Evolutionary conservation across 2,888 invertebrate species (phyloP).

Genomic region (Agriopis marginaria): DNA sequence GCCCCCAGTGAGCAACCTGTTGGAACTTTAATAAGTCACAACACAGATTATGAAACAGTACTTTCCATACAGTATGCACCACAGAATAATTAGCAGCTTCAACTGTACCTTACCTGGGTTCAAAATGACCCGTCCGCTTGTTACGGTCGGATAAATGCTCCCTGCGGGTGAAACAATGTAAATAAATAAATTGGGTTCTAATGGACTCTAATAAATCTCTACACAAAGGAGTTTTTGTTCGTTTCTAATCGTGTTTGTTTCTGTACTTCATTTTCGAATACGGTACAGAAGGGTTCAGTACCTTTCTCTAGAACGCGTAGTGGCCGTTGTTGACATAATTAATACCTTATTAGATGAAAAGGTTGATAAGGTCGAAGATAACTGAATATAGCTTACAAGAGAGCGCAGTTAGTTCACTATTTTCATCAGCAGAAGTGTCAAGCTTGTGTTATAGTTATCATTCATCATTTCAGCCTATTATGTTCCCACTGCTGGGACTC

Average conservation of each 20-base stretch:
- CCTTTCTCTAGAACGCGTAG: background rate
- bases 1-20: constrained; percentile 55
- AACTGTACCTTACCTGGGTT: constrained; percentile 2
- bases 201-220: constrained; percentile 35
- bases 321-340: background rate
- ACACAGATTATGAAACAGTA: constrained; percentile 26
- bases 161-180: constrained; percentile 27
- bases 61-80: background rate
- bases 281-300: background rate
- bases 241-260: constrained; percentile 14
- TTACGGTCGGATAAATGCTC: constrained; percentile 38
- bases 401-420: background rate
- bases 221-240: constrained; percentile 25
- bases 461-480: no score
- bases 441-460: background rate
- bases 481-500: no score
- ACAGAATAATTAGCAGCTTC: constrained; percentile 17
- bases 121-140: constrained; percentile 31
- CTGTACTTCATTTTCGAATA: constrained; percentile 3
- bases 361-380: constrained; percentile 5
- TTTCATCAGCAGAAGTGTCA: background rate
- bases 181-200: constrained; percentile 35
- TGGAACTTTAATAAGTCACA: constrained; percentile 48
- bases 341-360: constrained; percentile 9
- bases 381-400: background rate